Conservation (phyloP, 2,113 vertebrate species). For the Sardina pilchardus region DNA sequence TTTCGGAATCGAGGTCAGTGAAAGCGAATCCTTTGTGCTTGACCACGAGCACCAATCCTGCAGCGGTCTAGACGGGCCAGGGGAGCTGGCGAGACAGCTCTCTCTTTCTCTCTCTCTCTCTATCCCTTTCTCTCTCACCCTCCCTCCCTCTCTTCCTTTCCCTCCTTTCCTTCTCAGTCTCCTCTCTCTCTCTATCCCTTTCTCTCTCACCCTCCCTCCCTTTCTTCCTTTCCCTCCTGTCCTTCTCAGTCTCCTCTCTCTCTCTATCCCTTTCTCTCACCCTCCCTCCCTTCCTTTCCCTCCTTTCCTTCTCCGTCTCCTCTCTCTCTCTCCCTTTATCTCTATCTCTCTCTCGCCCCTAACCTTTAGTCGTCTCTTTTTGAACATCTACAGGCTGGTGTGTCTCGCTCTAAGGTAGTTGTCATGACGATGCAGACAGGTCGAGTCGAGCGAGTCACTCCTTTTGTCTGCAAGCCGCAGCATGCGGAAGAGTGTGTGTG, state of each 20-base stretch:
- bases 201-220: neutral
- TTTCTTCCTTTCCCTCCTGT: neutral
- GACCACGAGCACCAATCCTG: neutral
- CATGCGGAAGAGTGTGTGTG: too few relatives aligned
- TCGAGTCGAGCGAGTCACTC: neutral
- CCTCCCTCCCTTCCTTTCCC: neutral
- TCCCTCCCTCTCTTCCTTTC: neutral
- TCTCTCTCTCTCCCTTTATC: too few relatives aligned
- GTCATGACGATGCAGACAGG: neutral
- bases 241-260: too few relatives aligned
- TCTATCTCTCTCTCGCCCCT: neutral
- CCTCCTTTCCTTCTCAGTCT: neutral
- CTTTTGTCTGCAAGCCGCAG: neutral
- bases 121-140: neutral
- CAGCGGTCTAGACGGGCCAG: neutral
- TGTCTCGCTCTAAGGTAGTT: neutral
- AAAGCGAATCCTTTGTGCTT: neutral
- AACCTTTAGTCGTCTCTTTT: neutral
- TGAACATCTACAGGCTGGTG: neutral
- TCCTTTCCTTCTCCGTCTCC: too few relatives aligned
- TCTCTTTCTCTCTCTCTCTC: neutral
- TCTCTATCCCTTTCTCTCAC: neutral
- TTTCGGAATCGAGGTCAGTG: neutral
- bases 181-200: neutral
- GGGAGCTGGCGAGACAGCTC: neutral